phyloP scores from a whole-genome alignment of 2,113 vertebrate species.

The Plestiodon gilberti region DNA sequence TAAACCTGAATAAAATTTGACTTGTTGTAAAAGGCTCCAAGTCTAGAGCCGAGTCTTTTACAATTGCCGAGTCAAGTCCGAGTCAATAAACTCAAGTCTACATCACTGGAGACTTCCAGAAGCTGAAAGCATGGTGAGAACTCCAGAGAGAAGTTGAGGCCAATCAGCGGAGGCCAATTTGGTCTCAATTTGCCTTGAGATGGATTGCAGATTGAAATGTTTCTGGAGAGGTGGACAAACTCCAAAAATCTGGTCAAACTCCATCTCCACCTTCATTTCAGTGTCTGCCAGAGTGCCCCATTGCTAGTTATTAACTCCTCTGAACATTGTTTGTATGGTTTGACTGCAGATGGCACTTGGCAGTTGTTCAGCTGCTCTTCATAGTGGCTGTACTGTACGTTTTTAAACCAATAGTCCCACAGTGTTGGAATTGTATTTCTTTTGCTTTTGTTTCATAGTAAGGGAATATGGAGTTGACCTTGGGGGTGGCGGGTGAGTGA shows the following conservation, averaged over 20 bases:
- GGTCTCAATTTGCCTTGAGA: neutral
- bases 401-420: neutral
- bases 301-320: neutral
- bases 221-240: neutral
- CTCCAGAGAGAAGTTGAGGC: neutral
- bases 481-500: neutral
- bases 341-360: neutral
- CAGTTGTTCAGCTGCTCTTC: neutral
- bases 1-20: too few relatives aligned
- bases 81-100: too few relatives aligned
- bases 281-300: too few relatives aligned
- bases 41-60: too few relatives aligned
- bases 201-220: neutral
- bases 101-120: neutral
- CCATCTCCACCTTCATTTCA: neutral
- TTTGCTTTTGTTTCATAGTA: conserved; percentile 5
- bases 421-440: neutral
- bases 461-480: neutral
- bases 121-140: neutral
- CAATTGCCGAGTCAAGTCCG: too few relatives aligned
- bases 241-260: neutral
- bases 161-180: neutral
- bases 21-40: too few relatives aligned
- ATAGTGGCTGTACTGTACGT: too few relatives aligned
- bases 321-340: neutral